Percentiles rank a stretch among this genome's conserved stretches.
Evolutionary conservation across 2,797 vertebrate species (phyloP).

Genomic region (Poeciliopsis infans): DNA sequence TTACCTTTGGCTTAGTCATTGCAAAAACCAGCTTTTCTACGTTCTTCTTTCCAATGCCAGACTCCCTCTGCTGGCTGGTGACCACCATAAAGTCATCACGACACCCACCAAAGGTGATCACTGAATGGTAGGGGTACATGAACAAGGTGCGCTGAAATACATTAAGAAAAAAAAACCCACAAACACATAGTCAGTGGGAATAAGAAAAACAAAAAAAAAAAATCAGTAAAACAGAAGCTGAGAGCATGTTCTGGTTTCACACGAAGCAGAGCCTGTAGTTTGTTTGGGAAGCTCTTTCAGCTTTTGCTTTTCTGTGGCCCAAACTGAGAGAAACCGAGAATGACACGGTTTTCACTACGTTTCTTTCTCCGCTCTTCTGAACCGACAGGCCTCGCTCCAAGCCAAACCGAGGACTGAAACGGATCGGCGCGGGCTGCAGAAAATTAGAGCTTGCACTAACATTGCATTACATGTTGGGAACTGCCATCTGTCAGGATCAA

Average conservation of each 20-base stretch:
- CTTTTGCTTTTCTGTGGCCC: conserved; percentile 35
- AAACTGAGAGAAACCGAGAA: conserved; percentile 47
- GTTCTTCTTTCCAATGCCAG: conserved; percentile 83
- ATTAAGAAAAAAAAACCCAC: neutral
- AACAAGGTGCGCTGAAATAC: conserved; percentile 85
- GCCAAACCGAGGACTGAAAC: conserved; percentile 62
- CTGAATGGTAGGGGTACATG: conserved; percentile 86
- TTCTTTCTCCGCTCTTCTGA: conserved; percentile 20
- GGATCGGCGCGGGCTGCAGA: conserved; percentile 36
- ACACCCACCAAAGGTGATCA: conserved; percentile 93
- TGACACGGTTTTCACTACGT: conserved; percentile 48
- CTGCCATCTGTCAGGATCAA: conserved; percentile 42
- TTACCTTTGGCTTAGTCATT: conserved; percentile 92
- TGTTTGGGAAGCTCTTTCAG: conserved; percentile 28
- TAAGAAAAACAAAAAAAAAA: conserved; percentile 11
- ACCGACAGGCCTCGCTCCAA: conserved; percentile 10
- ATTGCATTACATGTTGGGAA: conserved; percentile 57
- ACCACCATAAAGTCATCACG: conserved; percentile 95
- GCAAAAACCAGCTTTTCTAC: conserved; percentile 90
- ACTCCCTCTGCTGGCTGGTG: conserved; percentile 86
- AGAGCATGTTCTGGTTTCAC: conserved; percentile 16
- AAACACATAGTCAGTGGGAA: conserved; percentile 10
- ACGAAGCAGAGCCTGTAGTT: conserved; percentile 25
- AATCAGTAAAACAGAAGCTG: conserved; percentile 27
- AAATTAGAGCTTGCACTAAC: conserved; percentile 68